Evolutionary conservation across 2,797 vertebrate genomes (phyloP).

Genomic region (Tragelaphus oryx): DNA sequence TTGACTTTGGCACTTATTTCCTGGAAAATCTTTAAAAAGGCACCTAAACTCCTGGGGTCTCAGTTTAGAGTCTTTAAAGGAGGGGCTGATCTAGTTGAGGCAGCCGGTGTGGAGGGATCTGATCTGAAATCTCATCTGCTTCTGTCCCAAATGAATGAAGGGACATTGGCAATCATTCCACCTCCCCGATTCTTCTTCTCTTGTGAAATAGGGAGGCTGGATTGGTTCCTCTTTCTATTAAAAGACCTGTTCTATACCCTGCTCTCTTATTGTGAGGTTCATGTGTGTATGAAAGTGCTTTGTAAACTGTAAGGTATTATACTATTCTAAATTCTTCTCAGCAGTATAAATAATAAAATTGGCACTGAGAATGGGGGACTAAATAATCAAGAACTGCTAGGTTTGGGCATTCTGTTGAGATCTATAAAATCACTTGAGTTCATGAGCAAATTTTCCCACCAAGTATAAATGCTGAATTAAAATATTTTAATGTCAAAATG

Average conservation of each 20-base stretch:
- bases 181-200: neutral
- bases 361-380: neutral
- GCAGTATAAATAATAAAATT: neutral
- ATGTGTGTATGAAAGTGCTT: neutral
- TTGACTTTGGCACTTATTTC: neutral
- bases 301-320: neutral
- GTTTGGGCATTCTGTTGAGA: neutral
- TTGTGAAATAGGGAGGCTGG: neutral
- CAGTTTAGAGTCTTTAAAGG: neutral
- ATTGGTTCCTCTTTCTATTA: neutral
- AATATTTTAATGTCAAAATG: neutral
- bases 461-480: neutral
- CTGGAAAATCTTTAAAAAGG: neutral
- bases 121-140: neutral
- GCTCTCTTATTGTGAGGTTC: neutral
- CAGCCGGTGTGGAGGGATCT: neutral
- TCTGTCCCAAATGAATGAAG: neutral
- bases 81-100: neutral
- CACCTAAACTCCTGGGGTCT: neutral
- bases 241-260: neutral
- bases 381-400: neutral
- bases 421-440: neutral
- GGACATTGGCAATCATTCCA: neutral
- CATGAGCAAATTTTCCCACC: neutral
- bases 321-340: neutral